Evolutionary conservation across 1,140 invertebrate genomes (phyloP).

Genomic region (Hyposmocoma kahamanoa): DNA sequence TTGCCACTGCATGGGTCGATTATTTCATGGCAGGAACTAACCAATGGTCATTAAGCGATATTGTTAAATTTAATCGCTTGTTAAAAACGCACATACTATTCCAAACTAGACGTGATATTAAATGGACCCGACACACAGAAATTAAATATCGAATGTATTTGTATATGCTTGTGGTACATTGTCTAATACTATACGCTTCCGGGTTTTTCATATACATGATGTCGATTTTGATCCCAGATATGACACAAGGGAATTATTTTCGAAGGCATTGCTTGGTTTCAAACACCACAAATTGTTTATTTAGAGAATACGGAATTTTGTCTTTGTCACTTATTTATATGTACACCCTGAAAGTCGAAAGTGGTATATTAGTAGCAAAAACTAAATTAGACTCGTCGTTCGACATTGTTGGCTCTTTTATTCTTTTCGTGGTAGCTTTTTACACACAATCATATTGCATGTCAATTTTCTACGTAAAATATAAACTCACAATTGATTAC

Average conservation of each 20-base stretch:
- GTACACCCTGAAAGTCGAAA: neutral
- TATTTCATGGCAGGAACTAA: neutral
- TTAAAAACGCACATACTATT: neutral
- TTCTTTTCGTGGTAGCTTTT: neutral
- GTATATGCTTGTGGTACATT: neutral
- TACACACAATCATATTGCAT: neutral
- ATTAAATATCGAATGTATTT: neutral
- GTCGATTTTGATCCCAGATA: neutral
- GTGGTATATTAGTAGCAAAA: neutral
- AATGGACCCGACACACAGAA: neutral
- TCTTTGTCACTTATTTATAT: neutral
- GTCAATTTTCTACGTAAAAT: constrained; percentile 31
- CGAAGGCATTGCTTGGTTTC: no score
- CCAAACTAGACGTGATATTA: neutral
- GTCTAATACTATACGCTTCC: neutral
- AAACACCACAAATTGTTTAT: no score
- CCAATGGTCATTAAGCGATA: neutral
- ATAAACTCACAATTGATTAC: constrained; percentile 36
- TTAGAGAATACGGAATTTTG: neutral
- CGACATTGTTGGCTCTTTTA: neutral
- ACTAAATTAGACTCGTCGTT: neutral
- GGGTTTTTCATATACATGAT: neutral
- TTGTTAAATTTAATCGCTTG: neutral
- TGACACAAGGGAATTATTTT: neutral
- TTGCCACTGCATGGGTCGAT: neutral